A percentile compares a stretch with the other conserved stretches of the same genome.
These are phyloP conservation scores for Botia almorhae DNA, from an alignment of 2,797 vertebrate species.

Conservation along the genomic window DNA sequence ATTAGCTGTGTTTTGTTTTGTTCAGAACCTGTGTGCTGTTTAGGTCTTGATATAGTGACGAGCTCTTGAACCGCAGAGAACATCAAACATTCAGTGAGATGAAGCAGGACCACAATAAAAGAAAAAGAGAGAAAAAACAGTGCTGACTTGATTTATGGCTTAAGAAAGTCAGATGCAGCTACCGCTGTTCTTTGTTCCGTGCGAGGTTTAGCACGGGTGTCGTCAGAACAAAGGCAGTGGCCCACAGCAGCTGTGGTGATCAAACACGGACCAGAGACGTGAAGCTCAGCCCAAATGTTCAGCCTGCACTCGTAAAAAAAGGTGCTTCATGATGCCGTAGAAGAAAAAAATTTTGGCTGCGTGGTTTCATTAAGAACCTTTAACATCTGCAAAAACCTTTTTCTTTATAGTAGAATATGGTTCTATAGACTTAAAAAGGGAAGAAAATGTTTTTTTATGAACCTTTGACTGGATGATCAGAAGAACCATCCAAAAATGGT, in stretches of 20 bases:
- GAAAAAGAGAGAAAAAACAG: constrained; percentile 1
- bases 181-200: constrained; percentile 18
- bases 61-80: constrained; percentile 18
- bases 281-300: no score
- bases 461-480: no score
- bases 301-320: background rate
- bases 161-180: constrained; percentile 16
- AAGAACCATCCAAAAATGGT: no score
- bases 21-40: background rate
- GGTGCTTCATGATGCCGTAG: no score
- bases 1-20: background rate
- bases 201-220: constrained; percentile 10
- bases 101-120: constrained; percentile 13
- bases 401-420: no score
- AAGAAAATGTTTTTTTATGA: no score
- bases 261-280: constrained; percentile 28
- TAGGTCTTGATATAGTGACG: background rate
- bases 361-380: no score
- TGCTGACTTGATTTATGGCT: constrained; percentile 34
- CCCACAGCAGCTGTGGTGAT: constrained; percentile 42
- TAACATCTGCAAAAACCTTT: no score
- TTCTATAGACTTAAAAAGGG: no score
- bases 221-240: constrained; percentile 26
- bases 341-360: no score
- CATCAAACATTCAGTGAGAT: constrained; percentile 16